Evolutionary conservation across 2,113 vertebrate genomes (phyloP).

Genomic region (Leucopsar rothschildi): DNA sequence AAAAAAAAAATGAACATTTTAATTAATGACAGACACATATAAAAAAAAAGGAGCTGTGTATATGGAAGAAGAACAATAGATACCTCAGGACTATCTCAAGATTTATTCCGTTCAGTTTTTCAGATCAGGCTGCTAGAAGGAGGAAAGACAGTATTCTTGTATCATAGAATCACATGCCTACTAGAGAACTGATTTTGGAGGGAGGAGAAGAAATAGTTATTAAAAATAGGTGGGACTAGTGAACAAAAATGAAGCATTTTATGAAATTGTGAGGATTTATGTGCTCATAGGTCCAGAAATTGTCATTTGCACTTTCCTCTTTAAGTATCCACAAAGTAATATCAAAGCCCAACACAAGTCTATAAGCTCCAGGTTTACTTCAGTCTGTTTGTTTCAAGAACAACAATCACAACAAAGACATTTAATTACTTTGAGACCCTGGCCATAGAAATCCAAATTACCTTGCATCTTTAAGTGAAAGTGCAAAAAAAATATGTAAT

Average conservation of each 20-base stretch:
- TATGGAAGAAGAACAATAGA: background rate
- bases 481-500: background rate
- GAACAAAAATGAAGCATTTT: background rate
- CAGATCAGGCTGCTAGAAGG: background rate
- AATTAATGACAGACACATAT: background rate
- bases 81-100: background rate
- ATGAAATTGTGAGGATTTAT: background rate
- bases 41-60: background rate
- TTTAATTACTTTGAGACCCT: constrained; percentile 77
- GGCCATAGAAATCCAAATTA: constrained; percentile 73
- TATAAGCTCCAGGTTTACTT: constrained; percentile 66
- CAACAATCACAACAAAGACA: constrained; percentile 76
- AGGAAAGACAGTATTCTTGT: background rate
- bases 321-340: background rate
- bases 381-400: constrained; percentile 76
- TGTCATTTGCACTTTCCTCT: background rate
- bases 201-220: background rate
- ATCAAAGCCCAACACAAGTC: background rate
- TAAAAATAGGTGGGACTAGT: background rate
- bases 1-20: background rate
- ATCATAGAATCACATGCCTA: background rate
- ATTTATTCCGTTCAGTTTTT: background rate
- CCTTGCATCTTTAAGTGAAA: background rate
- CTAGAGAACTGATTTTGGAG: background rate
- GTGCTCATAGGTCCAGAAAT: background rate